Evolutionary conservation across 2,113 vertebrate species (phyloP), one percentile per base, ranked within the genome.

Genomic region (Dermatemys mawii): DNA sequence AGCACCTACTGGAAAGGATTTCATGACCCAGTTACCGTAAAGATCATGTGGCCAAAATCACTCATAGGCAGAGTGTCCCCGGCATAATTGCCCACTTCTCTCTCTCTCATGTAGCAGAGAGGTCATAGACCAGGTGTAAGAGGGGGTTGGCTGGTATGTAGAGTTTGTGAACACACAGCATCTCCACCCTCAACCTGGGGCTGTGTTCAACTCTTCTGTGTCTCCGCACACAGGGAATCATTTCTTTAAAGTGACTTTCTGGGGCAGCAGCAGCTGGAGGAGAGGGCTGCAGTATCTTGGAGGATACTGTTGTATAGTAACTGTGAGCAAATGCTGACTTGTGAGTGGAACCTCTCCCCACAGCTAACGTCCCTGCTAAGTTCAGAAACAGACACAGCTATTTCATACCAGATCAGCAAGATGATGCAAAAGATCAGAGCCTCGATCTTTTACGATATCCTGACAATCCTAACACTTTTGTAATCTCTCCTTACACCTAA

Each of bases 381-480:
- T 73, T 84, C 86, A 48, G 50, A 90, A 83, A 96, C 84, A 95
- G 86, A 90, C 35, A 86, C 12, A 63, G 92, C 46, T 96, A 86
- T 96, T 96, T 97, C 93, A 92, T 29, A 78, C 22, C 88, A 92
- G 90, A 93, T 93, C 90, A 94, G 92, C 92, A 54, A 94, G 70
- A 96, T 93, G 84, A 84, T 93, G 91, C 86, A 80, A 90, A 96
- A 49, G 83, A 95, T 97, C 97, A 95, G 92, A 96, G 94, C 93
- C 97, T 97, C 29, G 46, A 97, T 96, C 93, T 89, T 97, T 97
- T 97, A 97, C 93, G 93, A 92, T 88, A 87, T 93, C 84, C 80
- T 94, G 92, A 93, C 26, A 29, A 7, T 76, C 24, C 41, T 46
- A 46, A 46, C 41, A 46, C 27, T 76, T 76, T 94, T 94, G 91